Base-by-base conservation (phyloP, 2,113 vertebrate species). In the Apus apus region DNA sequence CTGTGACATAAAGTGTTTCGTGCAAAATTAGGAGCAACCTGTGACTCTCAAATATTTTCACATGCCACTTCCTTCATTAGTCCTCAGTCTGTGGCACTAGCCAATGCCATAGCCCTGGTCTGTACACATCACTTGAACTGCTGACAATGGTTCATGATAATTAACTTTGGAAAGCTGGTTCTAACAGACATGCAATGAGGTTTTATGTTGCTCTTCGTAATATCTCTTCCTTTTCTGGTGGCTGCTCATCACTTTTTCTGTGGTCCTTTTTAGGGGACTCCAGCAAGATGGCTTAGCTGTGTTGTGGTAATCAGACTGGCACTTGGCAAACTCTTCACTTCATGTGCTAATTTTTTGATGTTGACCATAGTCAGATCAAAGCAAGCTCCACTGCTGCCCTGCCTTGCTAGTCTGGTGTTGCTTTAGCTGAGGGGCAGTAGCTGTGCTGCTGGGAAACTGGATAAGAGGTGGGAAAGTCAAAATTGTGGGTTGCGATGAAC, bases 351-450 rank as follows among this genome's bases (percentile, higher is more conserved):
- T 61, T 68, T 8, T 25, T 77, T 73, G 18, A 5, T 53, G 32
- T 40, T 91, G n/a, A 21, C 12, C 4, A 3, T 2, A 10, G 12
- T 46, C 14, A 58, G 74, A 78, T 13, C 11, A 68, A 7, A 4
- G 29, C 30, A 62, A 25, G 29, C 15, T 66, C 27, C 8, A 11
- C 21, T 80, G 17, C 7, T 18, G 4, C 7, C 20, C 46, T 78
- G 25, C 7, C 7, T 4, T 36, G 19, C 27, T 11, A 12, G 13
- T 23, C 8, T 4, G 1, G 9, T 12, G 5, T 32, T 81, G 8
- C 7, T 74, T 77, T 30, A 70, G 36, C 46, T 53, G 56, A 77
- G 26, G 21, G 11, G 11, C 17, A 57, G 54, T 27, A 77, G 13
- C 21, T 0, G 0, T 15, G 18, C 27, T 40, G 18, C 13, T 29